phyloP scores from a whole-genome alignment of 2,888 invertebrate species.

The Bellardia pandia region DNA sequence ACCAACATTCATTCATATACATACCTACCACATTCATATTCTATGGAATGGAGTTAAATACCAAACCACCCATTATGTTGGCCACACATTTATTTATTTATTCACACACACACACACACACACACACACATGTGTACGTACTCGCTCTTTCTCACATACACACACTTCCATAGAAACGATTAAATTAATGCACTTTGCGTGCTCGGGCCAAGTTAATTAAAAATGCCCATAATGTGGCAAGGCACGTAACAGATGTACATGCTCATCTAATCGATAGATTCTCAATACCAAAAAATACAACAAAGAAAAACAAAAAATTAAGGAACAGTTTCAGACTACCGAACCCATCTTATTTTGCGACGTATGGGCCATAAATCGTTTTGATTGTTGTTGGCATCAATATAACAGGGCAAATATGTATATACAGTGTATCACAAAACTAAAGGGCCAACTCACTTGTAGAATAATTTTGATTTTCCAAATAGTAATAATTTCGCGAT shows the following conservation, averaged over 20 bases:
- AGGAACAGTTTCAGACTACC: conserved; percentile 28
- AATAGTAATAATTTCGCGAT: too few species aligned
- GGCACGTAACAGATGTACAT: conserved; percentile 68
- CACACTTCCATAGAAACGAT: conserved; percentile 52
- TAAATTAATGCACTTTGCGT: conserved; percentile 72
- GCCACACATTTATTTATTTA: conserved; percentile 12
- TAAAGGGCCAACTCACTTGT: too few species aligned
- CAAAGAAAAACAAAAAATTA: not conserved
- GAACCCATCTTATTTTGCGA: conserved; percentile 58
- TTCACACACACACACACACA: conserved; percentile 18
- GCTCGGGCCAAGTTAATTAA: conserved; percentile 73
- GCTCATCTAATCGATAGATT: conserved; percentile 59
- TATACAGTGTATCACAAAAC: too few species aligned
- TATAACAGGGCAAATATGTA: too few species aligned
- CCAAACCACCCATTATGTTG: conserved; percentile 59
- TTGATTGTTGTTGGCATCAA: not conserved
- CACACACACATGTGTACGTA: not conserved
- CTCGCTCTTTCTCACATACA: not conserved
- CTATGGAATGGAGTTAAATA: conserved; percentile 39
- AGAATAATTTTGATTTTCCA: too few species aligned
- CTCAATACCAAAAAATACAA: conserved; percentile 38
- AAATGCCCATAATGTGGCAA: conserved; percentile 71
- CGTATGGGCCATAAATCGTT: conserved; percentile 65
- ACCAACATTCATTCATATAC: conserved; percentile 27
- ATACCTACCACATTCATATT: conserved; percentile 16